Evolutionary conservation across 2,113 vertebrate species (phyloP), one percentile per base, ranked within the genome.

Genomic region (Hemicordylus capensis): DNA sequence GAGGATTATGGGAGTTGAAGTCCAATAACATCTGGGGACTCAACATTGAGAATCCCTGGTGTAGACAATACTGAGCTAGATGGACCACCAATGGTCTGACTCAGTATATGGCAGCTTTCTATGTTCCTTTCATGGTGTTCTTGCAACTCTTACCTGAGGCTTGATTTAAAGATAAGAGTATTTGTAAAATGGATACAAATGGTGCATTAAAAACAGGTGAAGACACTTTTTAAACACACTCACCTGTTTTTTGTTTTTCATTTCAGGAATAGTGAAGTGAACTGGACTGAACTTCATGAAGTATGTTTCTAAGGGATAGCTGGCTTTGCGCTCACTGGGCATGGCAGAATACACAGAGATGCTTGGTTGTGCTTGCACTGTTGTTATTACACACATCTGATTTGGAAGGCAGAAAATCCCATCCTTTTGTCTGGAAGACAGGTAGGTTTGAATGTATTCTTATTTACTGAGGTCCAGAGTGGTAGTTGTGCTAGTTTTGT

Each of bases 351-450:
- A 94, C 96, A 91, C 96, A 90, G 93, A 96, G 93, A 88, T 94
- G 96, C 34, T 87, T 96, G 88, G 90, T 98, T 84, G 85, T 98
- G 26, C 83, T 98, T 93, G 96, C 93, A 91, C 93, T 98, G 76
- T 89, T 97, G 79, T 91, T 97, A 86, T 91, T 96, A 67, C 96
- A 97, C 84, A 94, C 95, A 89, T 95, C 97, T 85, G 97, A 98
- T 94, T 90, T 97, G 80, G 96, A 97, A 89, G 95, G 96, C 92
- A 95, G 94, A 64, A 97, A 95, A 92, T 96, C 97, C 84, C 95
- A 96, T 81, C 97, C 97, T 44, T 99, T 98, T 94, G 94, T 97
- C 64, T 99, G 98, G 98, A 99, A 97, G 97, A 95, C 97, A 97
- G 98, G 98, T 99, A 98, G 95, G 95, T 85, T 89, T 70, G 69